Evolutionary conservation across 2,113 vertebrate species (phyloP), one percentile per base, ranked within the genome.

Genomic region (Lontra canadensis): DNA sequence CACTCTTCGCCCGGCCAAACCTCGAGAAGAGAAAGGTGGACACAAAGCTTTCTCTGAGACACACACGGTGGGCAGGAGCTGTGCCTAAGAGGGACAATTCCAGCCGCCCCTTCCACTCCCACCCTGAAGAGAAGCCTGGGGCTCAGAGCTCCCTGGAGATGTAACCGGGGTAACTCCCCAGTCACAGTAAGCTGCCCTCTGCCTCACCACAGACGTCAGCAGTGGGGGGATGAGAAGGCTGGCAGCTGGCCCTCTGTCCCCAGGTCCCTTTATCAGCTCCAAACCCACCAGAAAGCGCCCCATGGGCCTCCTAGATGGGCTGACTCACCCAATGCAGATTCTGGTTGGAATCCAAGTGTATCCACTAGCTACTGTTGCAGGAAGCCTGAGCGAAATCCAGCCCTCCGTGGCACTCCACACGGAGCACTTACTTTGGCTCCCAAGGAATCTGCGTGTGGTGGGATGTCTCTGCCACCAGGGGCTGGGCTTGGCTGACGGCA

Each of bases 301-400:
- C n/a, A 10, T 3, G n/a, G 55, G 31, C 9, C 34, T 34, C 29
- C 13, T 26, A 11, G 67, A 67, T 6, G 1, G 23, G 11, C 65
- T 25, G 31, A 42, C 49, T 63, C 3, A 7, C 76, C 31, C 13
- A 23, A 9, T 34, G 25, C 9, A 6, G 36, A 3, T 1, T 9
- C 76, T 23, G 7, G 42, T 69, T 55, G 57, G 13, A 13, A 49
- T 44, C 79, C n/a, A 17, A n/a, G 52, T 7, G 25, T 14, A 31
- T 47, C 52, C 14, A 36, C 29, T 31, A 44, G 21, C 83, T 39
- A 0, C 1, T 2, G 13, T 39, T 29, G 26, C 6, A 12, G 61
- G 34, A 61, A 79, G 0, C 1, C 61, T 7, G 25, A 2, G 0
- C 8, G 42, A 61, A 15, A 34, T 4, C 2, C n/a, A 25, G 31